A percentile compares a stretch with the other conserved stretches of the same genome.
phyloP scores from a whole-genome alignment of 2,113 vertebrate species.

The Tapirus terrestris region DNA sequence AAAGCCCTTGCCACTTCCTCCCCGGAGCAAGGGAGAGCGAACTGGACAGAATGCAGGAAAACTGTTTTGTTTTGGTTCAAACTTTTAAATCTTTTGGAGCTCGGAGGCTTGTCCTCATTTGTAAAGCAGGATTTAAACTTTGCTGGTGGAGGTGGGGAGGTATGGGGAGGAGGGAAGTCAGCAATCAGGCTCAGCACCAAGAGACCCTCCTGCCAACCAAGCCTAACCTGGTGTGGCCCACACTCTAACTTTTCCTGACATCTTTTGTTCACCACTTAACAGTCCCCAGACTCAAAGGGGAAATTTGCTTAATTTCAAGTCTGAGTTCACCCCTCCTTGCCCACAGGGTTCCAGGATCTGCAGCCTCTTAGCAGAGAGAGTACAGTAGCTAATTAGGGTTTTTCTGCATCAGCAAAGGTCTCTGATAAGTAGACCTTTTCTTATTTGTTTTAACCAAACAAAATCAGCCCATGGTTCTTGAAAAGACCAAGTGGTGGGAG shows the following conservation, averaged over 20 bases:
- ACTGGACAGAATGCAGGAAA: neutral
- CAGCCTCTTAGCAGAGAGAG: neutral
- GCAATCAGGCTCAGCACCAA: fast-evolving
- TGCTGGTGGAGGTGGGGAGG: neutral
- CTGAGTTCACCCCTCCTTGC: neutral
- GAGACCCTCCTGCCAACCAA: neutral
- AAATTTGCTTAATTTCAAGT: neutral
- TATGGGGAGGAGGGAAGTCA: neutral
- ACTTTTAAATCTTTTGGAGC: neutral
- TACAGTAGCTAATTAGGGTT: neutral
- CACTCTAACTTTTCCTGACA: neutral
- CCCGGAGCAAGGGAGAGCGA: neutral
- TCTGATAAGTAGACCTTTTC: neutral
- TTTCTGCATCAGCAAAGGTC: neutral
- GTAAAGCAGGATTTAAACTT: neutral
- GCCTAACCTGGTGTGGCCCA: fast-evolving
- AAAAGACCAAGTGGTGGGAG: neutral
- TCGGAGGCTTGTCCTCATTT: neutral
- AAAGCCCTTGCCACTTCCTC: neutral
- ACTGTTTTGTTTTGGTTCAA: neutral
- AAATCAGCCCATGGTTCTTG: neutral
- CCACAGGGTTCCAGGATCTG: neutral
- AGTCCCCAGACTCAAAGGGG: neutral
- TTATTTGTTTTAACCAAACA: neutral
- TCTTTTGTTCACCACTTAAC: neutral